Percentiles rank a stretch among this genome's conserved stretches.
phyloP scores from a whole-genome alignment of 1,140 invertebrate species.

The Lepidurus packardi region DNA sequence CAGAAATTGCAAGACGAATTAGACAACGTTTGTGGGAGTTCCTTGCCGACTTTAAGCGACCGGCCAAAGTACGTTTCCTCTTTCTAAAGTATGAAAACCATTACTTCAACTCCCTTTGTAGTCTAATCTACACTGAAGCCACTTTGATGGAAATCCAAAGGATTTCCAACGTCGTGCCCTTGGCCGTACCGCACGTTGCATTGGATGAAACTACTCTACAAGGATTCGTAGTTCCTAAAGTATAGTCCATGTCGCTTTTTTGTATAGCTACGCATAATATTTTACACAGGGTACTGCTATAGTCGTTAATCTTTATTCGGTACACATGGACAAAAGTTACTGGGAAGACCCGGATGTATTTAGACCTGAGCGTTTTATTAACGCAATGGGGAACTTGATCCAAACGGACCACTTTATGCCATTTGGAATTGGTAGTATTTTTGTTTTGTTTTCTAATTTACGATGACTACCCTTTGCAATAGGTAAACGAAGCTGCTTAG shows the following conservation, averaged over 20 bases:
- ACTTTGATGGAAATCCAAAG: slow-evolving; percentile 32
- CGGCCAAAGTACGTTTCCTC: background rate
- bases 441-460: no score
- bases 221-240: slow-evolving; percentile 22
- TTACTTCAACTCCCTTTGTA: background rate
- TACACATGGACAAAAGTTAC: slow-evolving; percentile 55
- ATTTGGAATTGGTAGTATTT: slow-evolving; percentile 61
- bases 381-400: slow-evolving; percentile 51
- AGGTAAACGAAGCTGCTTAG: slow-evolving; percentile 65
- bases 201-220: slow-evolving; percentile 29
- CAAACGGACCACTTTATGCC: slow-evolving; percentile 54
- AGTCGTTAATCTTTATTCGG: slow-evolving; percentile 57
- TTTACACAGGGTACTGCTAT: slow-evolving; percentile 51
- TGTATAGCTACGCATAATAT: slow-evolving; percentile 26
- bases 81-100: background rate
- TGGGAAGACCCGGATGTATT: slow-evolving; percentile 64
- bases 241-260: slow-evolving; percentile 24
- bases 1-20: slow-evolving; percentile 53
- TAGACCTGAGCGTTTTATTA: slow-evolving; percentile 63
- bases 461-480: slow-evolving; percentile 27
- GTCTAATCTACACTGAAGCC: slow-evolving; percentile 34
- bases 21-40: slow-evolving; percentile 42
- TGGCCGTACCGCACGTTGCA: slow-evolving; percentile 32
- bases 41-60: slow-evolving; percentile 12
- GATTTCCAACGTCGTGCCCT: slow-evolving; percentile 29